Evolutionary conservation across 2,113 vertebrate species (phyloP).

Genomic region (Verasper variegatus): DNA sequence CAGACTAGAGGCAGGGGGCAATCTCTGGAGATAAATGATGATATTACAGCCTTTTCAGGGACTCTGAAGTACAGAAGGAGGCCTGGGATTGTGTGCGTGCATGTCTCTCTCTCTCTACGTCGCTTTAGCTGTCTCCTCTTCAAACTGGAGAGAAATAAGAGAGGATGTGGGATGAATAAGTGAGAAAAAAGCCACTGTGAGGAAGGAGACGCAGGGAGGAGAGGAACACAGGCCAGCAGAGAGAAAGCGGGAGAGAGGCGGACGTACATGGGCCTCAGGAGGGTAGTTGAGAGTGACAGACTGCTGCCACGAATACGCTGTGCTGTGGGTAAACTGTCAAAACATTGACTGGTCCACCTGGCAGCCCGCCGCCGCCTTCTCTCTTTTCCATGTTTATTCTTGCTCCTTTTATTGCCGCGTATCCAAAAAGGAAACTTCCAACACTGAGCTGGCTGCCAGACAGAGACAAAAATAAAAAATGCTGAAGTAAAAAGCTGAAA

Average conservation of each 20-base stretch:
- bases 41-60: conserved; percentile 55
- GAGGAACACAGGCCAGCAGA: neutral
- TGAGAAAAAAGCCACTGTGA: neutral
- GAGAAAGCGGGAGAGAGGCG: neutral
- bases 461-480: no score
- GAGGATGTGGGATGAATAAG: conserved; percentile 48
- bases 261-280: conserved; percentile 63
- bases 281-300: conserved; percentile 63
- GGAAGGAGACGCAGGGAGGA: conserved; percentile 21
- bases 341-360: conserved; percentile 71
- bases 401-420: conserved; percentile 10
- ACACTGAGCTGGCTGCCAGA: no score
- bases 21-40: conserved; percentile 50
- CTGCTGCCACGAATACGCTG: conserved; percentile 60
- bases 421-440: neutral
- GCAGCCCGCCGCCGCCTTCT: conserved; percentile 27
- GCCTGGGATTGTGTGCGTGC: conserved; percentile 25
- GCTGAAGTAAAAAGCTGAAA: no score
- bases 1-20: neutral
- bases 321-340: conserved; percentile 70
- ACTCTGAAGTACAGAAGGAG: conserved; percentile 54
- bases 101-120: neutral
- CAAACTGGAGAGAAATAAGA: conserved; percentile 51
- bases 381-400: conserved; percentile 40
- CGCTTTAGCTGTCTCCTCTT: conserved; percentile 33